phyloP scores from a whole-genome alignment of 2,113 vertebrate species.

The Echinops telfairi region DNA sequence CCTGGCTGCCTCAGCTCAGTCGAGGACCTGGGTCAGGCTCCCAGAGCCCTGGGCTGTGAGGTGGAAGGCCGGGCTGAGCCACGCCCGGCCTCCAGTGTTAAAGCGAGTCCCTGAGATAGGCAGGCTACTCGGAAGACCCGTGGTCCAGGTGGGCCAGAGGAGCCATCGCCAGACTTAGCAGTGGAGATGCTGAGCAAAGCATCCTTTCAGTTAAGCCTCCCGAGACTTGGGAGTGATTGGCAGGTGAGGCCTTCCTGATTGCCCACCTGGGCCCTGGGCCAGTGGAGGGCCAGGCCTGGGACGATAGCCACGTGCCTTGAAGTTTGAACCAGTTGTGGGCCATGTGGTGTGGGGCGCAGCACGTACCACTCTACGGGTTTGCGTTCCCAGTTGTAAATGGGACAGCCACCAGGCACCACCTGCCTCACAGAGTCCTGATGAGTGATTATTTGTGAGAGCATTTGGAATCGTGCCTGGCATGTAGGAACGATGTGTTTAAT shows the following conservation, averaged over 20 bases:
- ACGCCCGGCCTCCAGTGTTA: background rate
- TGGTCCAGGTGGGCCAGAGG: accelerated
- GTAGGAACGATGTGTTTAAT: too few species aligned
- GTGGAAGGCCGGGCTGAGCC: background rate
- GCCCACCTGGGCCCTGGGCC: background rate
- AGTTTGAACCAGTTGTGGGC: background rate
- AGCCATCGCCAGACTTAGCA: background rate
- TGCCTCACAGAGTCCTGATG: too few species aligned
- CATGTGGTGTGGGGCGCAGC: too few species aligned
- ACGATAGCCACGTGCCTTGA: background rate
- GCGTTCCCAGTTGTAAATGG: too few species aligned
- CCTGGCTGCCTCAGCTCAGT: background rate
- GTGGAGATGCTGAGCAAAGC: background rate
- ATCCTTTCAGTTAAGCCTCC: background rate
- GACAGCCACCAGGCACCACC: too few species aligned
- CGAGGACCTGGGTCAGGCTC: background rate
- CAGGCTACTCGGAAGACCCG: background rate
- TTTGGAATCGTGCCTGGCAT: too few species aligned
- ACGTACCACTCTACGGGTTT: too few species aligned
- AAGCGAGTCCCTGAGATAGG: background rate
- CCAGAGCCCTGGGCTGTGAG: background rate
- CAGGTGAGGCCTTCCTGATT: background rate
- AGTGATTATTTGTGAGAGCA: too few species aligned
- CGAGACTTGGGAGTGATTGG: background rate
- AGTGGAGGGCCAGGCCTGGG: background rate